Percentiles rank a stretch among this genome's conserved stretches.
Conservation (phyloP, 2,113 vertebrate genomes). For the Mobula hypostoma region DNA sequence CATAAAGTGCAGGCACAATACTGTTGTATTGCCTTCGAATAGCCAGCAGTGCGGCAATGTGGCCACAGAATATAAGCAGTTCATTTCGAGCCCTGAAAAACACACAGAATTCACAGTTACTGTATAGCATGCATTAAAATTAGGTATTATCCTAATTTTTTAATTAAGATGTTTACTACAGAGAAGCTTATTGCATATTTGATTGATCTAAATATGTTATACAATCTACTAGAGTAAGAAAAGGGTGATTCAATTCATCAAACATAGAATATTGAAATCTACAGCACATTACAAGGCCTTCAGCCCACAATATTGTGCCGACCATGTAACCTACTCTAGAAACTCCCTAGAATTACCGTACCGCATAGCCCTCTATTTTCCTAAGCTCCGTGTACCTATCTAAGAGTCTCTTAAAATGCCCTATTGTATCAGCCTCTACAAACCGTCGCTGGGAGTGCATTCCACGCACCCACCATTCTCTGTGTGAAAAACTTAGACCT, state of each 20-base stretch:
- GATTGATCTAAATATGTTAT: neutral
- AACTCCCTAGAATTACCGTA: too few species aligned
- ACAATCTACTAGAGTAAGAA: neutral
- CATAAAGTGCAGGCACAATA: constrained; percentile 91
- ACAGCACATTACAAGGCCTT: too few species aligned
- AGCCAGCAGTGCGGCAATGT: constrained; percentile 79
- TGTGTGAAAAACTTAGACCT: too few species aligned
- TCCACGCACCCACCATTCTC: too few species aligned
- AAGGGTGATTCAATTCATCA: neutral
- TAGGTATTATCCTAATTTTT: neutral
- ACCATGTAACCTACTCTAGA: too few species aligned
- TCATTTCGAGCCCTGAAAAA: constrained; percentile 76
- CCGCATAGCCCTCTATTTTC: too few species aligned
- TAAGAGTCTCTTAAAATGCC: too few species aligned
- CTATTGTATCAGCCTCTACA: too few species aligned
- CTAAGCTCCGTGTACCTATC: too few species aligned
- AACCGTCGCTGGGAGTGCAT: too few species aligned
- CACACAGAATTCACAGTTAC: constrained; percentile 35
- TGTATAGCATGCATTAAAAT: neutral
- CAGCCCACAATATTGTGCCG: too few species aligned
- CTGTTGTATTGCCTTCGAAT: constrained; percentile 78
- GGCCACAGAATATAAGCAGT: constrained; percentile 85
- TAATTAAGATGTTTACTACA: neutral
- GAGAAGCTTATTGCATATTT: neutral
- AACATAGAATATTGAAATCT: too few species aligned